A percentile compares a stretch with the other conserved stretches of the same genome.
Conservation (phyloP, 2,888 invertebrate genomes). For the Palloptera scutellata region DNA sequence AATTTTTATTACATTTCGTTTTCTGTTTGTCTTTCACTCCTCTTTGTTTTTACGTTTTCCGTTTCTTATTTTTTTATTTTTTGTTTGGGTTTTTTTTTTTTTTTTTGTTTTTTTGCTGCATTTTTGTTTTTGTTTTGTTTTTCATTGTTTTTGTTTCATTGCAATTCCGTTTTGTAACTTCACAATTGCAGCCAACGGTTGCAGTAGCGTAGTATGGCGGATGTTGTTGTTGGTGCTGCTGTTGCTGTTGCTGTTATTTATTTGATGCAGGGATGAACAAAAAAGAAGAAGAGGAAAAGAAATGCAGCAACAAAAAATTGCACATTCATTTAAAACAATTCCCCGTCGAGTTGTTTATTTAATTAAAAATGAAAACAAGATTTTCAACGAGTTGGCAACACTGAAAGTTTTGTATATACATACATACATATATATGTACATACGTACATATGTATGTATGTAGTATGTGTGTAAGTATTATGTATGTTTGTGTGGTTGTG, state of each 20-base stretch:
- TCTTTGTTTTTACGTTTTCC: neutral
- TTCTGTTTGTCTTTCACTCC: neutral
- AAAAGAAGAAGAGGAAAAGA: neutral
- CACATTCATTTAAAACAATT: neutral
- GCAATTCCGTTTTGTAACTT: neutral
- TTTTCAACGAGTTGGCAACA: slow-evolving; percentile 19
- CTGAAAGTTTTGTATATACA: slow-evolving; percentile 15
- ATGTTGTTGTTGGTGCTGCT: neutral
- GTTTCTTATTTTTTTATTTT: neutral
- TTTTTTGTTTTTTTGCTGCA: neutral
- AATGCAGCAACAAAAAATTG: neutral
- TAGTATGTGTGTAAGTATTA: neutral
- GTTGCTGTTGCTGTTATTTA: no score
- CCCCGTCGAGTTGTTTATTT: slow-evolving; percentile 40
- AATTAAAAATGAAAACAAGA: slow-evolving; percentile 44
- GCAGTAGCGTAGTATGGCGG: neutral
- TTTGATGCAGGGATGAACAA: neutral
- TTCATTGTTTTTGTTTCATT: neutral
- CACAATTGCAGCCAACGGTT: neutral
- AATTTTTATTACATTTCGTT: neutral
- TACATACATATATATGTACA: neutral
- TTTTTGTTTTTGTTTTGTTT: neutral
- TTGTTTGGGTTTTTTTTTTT: neutral
- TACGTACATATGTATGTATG: neutral
- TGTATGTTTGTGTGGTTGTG: neutral